Evolutionary conservation across 2,797 vertebrate genomes (phyloP).

Genomic region (Tinamus major): DNA sequence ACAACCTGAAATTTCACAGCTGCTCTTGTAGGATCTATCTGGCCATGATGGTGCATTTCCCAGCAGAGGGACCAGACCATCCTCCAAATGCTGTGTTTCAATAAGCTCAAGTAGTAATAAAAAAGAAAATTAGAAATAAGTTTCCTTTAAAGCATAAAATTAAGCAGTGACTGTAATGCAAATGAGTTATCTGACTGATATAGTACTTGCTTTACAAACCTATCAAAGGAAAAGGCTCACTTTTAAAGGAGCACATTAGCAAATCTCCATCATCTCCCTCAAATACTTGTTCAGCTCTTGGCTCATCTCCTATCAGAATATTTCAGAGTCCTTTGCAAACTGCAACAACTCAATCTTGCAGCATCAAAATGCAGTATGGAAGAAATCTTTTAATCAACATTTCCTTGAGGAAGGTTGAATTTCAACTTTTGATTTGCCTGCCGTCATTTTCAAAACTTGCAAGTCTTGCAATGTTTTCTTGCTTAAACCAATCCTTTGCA

Average conservation of each 20-base stretch:
- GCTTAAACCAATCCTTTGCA: not conserved
- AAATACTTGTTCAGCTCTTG: not conserved
- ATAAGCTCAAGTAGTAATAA: not conserved
- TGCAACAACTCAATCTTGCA: slow-evolving; percentile 2
- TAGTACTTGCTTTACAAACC: not conserved
- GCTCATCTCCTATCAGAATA: not conserved
- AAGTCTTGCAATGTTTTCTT: not conserved
- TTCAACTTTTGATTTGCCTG: not conserved
- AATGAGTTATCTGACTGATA: not conserved
- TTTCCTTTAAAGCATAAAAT: not conserved
- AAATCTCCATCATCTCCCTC: not conserved
- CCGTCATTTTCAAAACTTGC: slow-evolving; percentile 1
- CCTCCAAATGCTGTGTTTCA: not conserved
- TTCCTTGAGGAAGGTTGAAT: slow-evolving; percentile 1
- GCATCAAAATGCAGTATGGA: not conserved
- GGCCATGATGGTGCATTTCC: not conserved
- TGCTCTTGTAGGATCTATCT: not conserved
- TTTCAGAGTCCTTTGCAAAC: slow-evolving; percentile 1
- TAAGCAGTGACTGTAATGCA: not conserved
- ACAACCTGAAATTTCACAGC: not conserved
- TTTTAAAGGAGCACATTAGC: not conserved
- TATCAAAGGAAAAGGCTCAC: not conserved
- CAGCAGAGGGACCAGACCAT: not conserved
- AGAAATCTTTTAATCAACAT: not conserved
- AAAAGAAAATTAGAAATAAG: not conserved